Evolutionary conservation across 2,888 invertebrate species (phyloP).

Genomic region (Anthophora plumipes): DNA sequence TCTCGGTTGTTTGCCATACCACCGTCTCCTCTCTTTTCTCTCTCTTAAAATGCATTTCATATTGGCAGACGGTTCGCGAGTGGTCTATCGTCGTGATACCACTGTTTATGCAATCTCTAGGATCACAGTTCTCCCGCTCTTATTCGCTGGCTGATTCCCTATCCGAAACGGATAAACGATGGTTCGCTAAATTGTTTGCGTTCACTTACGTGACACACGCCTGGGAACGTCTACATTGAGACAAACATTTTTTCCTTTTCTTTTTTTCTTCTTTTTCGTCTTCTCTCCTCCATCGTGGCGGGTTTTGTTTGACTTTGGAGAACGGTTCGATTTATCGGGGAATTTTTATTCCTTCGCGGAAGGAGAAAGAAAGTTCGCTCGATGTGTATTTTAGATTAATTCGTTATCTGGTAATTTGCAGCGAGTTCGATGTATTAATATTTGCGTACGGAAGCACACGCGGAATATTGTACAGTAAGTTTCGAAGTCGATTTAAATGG

Average conservation of each 20-base stretch:
- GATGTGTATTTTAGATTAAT: no score
- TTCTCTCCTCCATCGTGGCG: no score
- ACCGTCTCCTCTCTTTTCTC: slow-evolving; percentile 20
- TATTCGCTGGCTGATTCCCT: slow-evolving; percentile 25
- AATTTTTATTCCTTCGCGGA: no score
- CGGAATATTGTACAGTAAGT: no score
- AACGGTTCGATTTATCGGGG: no score
- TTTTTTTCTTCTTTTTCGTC: no score
- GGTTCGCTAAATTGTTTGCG: slow-evolving; percentile 43
- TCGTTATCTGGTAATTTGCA: no score
- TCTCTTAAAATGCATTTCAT: slow-evolving; percentile 72
- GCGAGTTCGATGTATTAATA: no score
- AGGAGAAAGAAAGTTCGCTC: no score
- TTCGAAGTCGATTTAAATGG: no score
- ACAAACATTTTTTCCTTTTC: background rate
- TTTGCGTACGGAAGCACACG: no score
- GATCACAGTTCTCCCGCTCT: background rate
- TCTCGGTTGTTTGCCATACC: slow-evolving; percentile 73
- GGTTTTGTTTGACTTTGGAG: no score
- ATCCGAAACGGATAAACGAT: slow-evolving; percentile 25
- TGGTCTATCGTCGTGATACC: slow-evolving; percentile 61
- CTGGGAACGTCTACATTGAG: background rate
- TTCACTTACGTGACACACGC: slow-evolving; percentile 29
- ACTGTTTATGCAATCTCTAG: slow-evolving; percentile 68
- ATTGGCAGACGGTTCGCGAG: slow-evolving; percentile 55